phyloP scores from a whole-genome alignment of 2,797 vertebrate species.

The Ctenopoma multispine region DNA sequence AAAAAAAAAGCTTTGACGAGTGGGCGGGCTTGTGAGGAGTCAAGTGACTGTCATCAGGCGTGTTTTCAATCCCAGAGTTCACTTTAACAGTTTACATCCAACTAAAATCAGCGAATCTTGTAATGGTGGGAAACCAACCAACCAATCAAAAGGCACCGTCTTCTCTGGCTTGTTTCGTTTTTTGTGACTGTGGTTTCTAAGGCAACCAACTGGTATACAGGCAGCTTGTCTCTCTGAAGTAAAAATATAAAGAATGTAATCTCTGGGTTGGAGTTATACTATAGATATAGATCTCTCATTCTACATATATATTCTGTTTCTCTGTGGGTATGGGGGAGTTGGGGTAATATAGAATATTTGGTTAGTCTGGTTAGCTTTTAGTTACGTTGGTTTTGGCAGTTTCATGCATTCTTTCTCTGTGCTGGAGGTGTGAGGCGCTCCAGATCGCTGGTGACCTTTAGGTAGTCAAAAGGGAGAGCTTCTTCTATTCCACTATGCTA shows the following conservation, averaged over 20 bases:
- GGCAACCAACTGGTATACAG: constrained; percentile 86
- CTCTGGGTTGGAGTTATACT: constrained; percentile 78
- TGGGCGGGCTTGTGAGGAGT: constrained; percentile 28
- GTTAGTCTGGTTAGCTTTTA: constrained; percentile 80
- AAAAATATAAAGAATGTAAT: constrained; percentile 86
- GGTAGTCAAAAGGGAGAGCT: constrained; percentile 48
- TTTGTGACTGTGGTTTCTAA: constrained; percentile 86
- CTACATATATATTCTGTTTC: constrained; percentile 76
- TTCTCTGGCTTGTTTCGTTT: constrained; percentile 74
- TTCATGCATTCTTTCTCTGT: constrained; percentile 79
- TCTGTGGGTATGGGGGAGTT: constrained; percentile 71
- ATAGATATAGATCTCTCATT: constrained; percentile 79
- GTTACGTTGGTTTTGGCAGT: constrained; percentile 71
- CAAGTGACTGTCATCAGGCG: constrained; percentile 58
- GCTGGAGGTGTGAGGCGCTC: constrained; percentile 60
- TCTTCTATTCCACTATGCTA: constrained; percentile 20
- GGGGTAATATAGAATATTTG: constrained; percentile 79
- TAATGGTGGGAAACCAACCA: constrained; percentile 79
- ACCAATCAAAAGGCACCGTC: constrained; percentile 87
- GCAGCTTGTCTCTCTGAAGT: constrained; percentile 83
- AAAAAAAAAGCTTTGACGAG: constrained; percentile 46
- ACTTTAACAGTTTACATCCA: constrained; percentile 75
- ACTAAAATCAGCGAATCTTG: constrained; percentile 76
- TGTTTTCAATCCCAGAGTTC: constrained; percentile 76
- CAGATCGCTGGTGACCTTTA: constrained; percentile 68